Percentiles rank a stretch among this genome's conserved stretches.
Conservation (phyloP, 1,140 invertebrate genomes). For the Geopemphigus sp. region DNA sequence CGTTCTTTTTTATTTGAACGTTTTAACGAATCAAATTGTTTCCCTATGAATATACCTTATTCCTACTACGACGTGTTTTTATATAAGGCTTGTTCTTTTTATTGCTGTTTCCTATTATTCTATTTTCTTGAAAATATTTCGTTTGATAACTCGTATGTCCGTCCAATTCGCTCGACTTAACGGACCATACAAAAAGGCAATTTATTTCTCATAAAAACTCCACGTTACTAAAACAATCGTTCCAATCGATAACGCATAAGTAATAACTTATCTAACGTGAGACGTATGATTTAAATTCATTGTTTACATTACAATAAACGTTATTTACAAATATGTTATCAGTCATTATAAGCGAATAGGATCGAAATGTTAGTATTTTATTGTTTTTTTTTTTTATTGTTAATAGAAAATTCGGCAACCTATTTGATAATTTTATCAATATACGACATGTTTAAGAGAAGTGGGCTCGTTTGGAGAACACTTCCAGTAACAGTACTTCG, state of each 20-base stretch:
- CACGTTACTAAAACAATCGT: background rate
- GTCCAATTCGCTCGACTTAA: constrained; percentile 5
- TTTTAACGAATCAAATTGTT: constrained; percentile 11
- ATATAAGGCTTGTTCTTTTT: background rate
- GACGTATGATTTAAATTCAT: no score
- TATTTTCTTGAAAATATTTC: constrained; percentile 6
- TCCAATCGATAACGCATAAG: background rate
- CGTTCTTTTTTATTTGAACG: background rate
- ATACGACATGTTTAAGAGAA: no score
- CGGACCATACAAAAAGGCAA: background rate
- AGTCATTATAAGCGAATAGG: no score
- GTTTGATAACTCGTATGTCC: constrained; percentile 4
- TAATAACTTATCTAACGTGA: no score
- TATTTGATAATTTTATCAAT: no score
- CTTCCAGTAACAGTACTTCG: no score
- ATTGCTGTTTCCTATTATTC: background rate
- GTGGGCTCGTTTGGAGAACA: no score
- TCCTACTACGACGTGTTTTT: background rate
- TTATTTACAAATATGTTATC: no score
- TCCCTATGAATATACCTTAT: constrained; percentile 5
- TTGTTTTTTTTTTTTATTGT: no score
- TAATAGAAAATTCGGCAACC: no score
- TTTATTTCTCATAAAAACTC: background rate
- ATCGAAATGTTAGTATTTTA: no score
- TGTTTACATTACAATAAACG: no score